A percentile compares a stretch with the other conserved stretches of the same genome.
Evolutionary conservation across 2,113 vertebrate genomes (phyloP).

Genomic region (Hippocampus guttulatus): DNA sequence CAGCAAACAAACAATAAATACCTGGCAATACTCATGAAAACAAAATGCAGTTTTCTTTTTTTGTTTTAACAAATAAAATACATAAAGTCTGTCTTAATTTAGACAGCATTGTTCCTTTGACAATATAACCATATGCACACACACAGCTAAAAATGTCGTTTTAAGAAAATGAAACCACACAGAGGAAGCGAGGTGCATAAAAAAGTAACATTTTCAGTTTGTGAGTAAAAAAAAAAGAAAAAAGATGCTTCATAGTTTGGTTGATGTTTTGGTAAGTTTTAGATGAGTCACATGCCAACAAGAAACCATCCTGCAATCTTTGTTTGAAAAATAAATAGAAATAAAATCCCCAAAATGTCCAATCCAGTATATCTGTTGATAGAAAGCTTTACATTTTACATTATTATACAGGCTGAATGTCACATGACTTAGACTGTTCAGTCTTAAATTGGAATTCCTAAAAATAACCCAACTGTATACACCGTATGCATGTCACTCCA

Average conservation of each 20-base stretch:
- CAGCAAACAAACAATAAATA: conserved; percentile 62
- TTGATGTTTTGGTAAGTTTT: background rate
- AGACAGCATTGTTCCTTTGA: conserved; percentile 33
- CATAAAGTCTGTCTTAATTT: conserved; percentile 46
- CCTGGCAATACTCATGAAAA: conserved; percentile 37
- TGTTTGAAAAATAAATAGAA: background rate
- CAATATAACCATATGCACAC: conserved; percentile 49
- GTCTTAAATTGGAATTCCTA: background rate
- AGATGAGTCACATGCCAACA: background rate
- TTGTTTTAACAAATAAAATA: conserved; percentile 51
- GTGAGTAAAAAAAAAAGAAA: background rate
- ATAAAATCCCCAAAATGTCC: background rate
- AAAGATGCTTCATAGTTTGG: background rate
- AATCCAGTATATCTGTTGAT: background rate
- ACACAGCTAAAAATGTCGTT: conserved; percentile 33
- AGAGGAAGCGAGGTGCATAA: conserved; percentile 23
- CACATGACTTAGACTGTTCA: background rate
- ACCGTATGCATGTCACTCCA: background rate
- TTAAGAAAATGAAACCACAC: conserved; percentile 36
- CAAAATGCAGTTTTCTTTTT: conserved; percentile 37
- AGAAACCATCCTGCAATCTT: background rate
- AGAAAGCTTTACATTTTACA: no score
- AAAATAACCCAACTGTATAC: no score
- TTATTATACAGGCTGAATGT: no score
- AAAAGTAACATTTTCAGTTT: background rate